A percentile compares a stretch with the other conserved stretches of the same genome.
Conservation (phyloP, 2,797 vertebrate species). For the Monodelphis domestica region DNA sequence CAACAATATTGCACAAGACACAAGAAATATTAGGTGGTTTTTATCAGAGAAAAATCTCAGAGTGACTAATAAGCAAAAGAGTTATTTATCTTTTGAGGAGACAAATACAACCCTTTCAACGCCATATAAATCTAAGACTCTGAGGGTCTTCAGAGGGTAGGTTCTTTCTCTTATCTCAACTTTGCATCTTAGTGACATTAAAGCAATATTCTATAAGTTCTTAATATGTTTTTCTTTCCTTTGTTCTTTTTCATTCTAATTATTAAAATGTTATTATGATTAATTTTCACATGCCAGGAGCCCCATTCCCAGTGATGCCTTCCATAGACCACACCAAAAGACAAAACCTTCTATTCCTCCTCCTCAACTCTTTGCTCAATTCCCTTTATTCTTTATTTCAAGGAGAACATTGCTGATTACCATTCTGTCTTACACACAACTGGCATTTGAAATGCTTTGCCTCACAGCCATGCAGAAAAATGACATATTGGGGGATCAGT, state of each 20-base stretch:
- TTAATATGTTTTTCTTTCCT: neutral
- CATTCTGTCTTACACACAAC: slow-evolving; percentile 36
- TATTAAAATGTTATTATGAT: slow-evolving; percentile 9
- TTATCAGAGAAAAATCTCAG: neutral
- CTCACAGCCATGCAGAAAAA: slow-evolving; percentile 43
- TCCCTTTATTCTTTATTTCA: slow-evolving; percentile 54
- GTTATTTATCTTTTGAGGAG: too few species aligned
- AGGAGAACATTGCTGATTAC: slow-evolving; percentile 32
- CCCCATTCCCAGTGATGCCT: slow-evolving; percentile 3
- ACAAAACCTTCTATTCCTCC: neutral
- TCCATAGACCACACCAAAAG: neutral
- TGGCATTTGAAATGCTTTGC: slow-evolving; percentile 50
- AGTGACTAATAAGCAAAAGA: too few species aligned
- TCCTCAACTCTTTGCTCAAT: slow-evolving; percentile 21
- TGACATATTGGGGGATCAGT: neutral
- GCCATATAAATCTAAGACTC: neutral
- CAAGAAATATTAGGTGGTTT: neutral
- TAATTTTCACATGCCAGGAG: neutral
- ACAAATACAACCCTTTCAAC: neutral
- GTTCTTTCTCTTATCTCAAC: neutral
- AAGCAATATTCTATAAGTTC: neutral
- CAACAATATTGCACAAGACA: too few species aligned
- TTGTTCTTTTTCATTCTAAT: neutral
- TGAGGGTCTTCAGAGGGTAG: neutral
- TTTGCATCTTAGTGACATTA: too few species aligned